Conservation (phyloP, 2,888 invertebrate genomes). For the Orthonychiurus folsomi region DNA sequence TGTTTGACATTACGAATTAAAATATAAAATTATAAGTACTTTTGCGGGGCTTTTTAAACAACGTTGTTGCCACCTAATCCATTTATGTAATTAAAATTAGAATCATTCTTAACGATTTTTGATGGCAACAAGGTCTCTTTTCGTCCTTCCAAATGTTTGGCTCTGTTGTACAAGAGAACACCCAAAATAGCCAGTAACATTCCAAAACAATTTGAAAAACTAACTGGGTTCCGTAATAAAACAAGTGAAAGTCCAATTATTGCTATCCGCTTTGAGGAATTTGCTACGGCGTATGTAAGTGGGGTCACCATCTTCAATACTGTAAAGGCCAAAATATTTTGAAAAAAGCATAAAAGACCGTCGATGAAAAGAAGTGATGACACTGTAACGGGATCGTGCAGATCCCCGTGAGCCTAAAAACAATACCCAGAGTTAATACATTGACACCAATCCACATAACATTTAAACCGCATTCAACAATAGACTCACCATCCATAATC, state of each 20-base stretch:
- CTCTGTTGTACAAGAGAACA: conserved; percentile 82
- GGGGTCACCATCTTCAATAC: conserved; percentile 86
- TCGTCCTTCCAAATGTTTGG: conserved; percentile 42
- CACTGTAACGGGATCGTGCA: conserved; percentile 10
- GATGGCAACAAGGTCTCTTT: conserved; percentile 10
- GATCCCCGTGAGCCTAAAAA: background rate
- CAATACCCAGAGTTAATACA: conserved; percentile 47
- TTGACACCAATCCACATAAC: background rate
- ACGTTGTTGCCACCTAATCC: no score
- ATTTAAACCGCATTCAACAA: background rate
- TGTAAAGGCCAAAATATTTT: conserved; percentile 90
- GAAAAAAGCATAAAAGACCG: conserved; percentile 83
- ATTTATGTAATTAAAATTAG: conserved; percentile 21
- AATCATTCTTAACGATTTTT: conserved; percentile 15
- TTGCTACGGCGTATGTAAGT: conserved; percentile 88
- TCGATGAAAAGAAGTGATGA: conserved; percentile 51
- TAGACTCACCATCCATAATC: conserved; percentile 48
- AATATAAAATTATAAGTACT: no score
- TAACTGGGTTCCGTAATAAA: conserved; percentile 83
- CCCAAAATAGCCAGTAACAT: conserved; percentile 85
- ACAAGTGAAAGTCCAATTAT: conserved; percentile 82
- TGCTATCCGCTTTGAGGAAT: conserved; percentile 84
- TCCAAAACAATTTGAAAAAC: conserved; percentile 72
- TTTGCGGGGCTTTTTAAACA: no score
- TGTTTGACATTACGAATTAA: no score